phyloP scores from a whole-genome alignment of 2,113 vertebrate genomes.

The Ictidomys tridecemlineatus region DNA sequence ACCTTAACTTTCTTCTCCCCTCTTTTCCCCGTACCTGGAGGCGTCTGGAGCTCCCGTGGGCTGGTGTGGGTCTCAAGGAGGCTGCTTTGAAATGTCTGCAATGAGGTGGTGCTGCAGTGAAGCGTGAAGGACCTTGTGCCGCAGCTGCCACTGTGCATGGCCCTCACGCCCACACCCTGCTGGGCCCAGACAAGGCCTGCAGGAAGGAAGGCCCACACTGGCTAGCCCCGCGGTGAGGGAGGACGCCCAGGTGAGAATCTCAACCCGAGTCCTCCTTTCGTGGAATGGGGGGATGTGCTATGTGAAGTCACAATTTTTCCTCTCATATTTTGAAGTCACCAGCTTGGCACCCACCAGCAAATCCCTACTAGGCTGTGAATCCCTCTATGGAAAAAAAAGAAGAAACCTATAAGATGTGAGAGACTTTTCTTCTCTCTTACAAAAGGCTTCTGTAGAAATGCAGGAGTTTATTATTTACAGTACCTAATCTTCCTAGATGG shows the following conservation, averaged over 20 bases:
- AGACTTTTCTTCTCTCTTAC: neutral
- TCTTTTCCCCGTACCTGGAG: neutral
- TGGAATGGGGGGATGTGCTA: neutral
- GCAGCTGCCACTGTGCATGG: accelerated
- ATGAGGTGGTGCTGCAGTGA: neutral
- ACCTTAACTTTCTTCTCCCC: neutral
- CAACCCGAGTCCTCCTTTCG: neutral
- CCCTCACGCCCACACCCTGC: too few species aligned
- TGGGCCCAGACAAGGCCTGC: neutral
- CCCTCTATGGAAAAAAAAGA: neutral
- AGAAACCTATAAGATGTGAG: neutral
- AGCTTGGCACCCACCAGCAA: neutral
- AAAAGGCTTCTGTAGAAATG: neutral
- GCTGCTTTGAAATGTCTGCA: neutral
- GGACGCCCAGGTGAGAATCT: neutral
- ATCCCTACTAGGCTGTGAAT: neutral
- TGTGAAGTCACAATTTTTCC: neutral
- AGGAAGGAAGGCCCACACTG: neutral
- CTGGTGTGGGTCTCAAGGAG: neutral
- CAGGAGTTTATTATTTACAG: neutral
- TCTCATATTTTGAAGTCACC: neutral
- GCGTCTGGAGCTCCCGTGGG: neutral
- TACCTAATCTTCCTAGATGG: neutral
- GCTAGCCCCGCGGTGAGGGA: neutral
- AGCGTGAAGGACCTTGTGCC: neutral